These are phyloP conservation scores for Fregata magnificens DNA, from an alignment of 2,113 vertebrate species.

Conservation along the genomic window DNA sequence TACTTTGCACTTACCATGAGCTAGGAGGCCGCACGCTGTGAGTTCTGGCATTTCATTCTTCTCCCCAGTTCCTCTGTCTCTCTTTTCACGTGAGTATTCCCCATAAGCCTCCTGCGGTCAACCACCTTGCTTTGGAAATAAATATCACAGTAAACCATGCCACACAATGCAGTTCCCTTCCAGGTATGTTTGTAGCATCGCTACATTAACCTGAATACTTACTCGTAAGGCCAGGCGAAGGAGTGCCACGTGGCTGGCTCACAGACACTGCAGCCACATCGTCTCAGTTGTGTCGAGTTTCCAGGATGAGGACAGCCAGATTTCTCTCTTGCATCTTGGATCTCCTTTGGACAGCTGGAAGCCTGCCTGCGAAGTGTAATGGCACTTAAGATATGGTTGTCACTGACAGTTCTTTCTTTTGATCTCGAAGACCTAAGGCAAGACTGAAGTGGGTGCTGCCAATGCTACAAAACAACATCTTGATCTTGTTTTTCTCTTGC, in stretches of 20 bases:
- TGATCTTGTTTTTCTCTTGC: background rate
- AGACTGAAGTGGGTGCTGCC: background rate
- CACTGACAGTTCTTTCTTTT: background rate
- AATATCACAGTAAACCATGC: rapidly evolving
- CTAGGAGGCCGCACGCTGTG: background rate
- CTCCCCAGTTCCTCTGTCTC: background rate
- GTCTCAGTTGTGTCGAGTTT: background rate
- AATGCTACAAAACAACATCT: background rate
- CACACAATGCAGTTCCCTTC: background rate
- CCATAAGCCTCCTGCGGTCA: background rate
- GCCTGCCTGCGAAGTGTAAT: background rate
- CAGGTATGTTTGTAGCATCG: background rate
- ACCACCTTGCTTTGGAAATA: background rate
- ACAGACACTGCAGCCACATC: rapidly evolving
- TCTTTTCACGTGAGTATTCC: background rate
- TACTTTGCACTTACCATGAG: background rate
- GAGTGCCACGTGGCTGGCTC: background rate
- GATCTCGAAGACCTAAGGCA: background rate
- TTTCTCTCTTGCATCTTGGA: background rate
- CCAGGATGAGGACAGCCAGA: background rate
- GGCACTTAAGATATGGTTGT: background rate
- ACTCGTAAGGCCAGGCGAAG: background rate
- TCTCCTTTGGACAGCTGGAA: background rate
- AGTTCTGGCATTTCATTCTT: background rate
- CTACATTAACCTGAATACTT: background rate